Evolutionary conservation across 1,140 invertebrate species (phyloP), one percentile per base, ranked within the genome.

Genomic region (Chrysoperla carnea): DNA sequence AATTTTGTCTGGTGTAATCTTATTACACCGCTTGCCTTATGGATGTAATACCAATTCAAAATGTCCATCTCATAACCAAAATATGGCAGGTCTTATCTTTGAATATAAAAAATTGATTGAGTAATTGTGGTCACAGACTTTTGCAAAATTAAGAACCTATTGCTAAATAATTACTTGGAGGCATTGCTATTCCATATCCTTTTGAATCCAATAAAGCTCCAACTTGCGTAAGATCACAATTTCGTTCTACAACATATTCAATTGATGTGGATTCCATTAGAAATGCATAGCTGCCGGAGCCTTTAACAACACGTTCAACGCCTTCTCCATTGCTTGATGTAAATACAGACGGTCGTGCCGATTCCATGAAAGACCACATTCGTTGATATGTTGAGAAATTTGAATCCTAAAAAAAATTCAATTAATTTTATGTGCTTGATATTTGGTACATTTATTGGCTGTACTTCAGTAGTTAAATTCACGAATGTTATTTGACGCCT

Each of bases 321-420:
- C 88, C 88, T 59, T 91, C 84, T 6, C 75, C 71, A 59, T 90
- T 92, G 49, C 75, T 86, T 39, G 72, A 69, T 2, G 85, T 84
- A 58, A 93, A 91, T 9, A 89, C 86, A 1, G 81, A 73, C 0
- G 85, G 84, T 37, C 81, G 67, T 9, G 82, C 76, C 0, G 81
- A 85, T 57, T 90, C 84, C 86, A 92, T 93, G 50, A 87, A 87
- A 2, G 82, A 80, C 86, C 85, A 92, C 86, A 92, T 92, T 36
- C 81, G 68, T 62, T 88, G 81, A 62, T 91, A 90, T 7, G 84
- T 88, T 7, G 85, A 85, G 55, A 91, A 86, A 61, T 88, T 90
- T 8, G 87, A 91, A 60, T 90, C 86, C 82, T 90, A 56, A n/a
- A 60, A 57, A 54, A 46, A 40, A 41, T 15, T n/a, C n/a, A n/a